Evolutionary conservation across 1,140 invertebrate genomes (phyloP).

Genomic region (Leucophenga varia): DNA sequence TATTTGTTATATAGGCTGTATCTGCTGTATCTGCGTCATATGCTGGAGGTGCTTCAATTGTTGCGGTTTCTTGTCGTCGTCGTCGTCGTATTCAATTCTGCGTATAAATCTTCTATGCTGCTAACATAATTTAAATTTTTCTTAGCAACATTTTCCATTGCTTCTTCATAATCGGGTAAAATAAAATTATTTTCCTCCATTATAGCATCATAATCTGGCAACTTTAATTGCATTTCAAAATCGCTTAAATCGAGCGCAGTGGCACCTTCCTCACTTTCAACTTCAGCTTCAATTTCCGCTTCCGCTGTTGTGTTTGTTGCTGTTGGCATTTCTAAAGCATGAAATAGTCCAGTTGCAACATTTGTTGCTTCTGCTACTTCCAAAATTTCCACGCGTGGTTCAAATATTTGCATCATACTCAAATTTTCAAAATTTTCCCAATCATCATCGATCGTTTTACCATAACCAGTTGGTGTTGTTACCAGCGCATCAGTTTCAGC

Average conservation of each 20-base stretch:
- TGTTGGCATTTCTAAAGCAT: too few species aligned
- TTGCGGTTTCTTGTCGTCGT: not conserved
- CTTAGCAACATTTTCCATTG: too few species aligned
- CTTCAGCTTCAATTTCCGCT: too few species aligned
- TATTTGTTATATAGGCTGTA: conserved; percentile 13
- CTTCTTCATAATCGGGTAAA: conserved; percentile 36
- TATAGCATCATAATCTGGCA: conserved; percentile 40
- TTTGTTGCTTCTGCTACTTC: too few species aligned
- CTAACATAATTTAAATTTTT: not conserved
- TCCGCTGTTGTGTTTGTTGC: too few species aligned
- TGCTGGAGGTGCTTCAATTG: too few species aligned
- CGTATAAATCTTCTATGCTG: conserved; percentile 26
- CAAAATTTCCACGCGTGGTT: too few species aligned
- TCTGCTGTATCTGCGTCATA: too few species aligned
- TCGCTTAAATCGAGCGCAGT: too few species aligned
- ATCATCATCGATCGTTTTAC: conserved; percentile 49
- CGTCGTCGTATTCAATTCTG: conserved; percentile 19
- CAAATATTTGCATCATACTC: conserved; percentile 1
- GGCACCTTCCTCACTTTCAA: too few species aligned
- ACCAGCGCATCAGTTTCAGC: too few species aligned
- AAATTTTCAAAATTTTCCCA: conserved; percentile 49
- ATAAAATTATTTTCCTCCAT: conserved; percentile 24
- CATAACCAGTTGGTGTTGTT: conserved; percentile 32
- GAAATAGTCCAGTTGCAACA: too few species aligned
- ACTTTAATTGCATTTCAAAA: not conserved